These are phyloP conservation scores for Bibio marci DNA, from an alignment of 2,888 invertebrate genomes.

Conservation along the genomic window DNA sequence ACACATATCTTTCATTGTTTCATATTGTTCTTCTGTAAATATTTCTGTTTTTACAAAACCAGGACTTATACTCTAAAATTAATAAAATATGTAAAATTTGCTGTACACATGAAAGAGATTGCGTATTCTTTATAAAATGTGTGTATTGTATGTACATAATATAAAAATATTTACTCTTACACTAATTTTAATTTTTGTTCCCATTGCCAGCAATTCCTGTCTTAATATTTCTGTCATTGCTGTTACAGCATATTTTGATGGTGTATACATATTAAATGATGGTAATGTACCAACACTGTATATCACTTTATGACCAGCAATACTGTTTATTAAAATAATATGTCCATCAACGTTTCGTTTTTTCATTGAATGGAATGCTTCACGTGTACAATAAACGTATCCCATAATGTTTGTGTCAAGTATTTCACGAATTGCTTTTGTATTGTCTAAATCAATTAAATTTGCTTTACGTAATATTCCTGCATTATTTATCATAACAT, in stretches of 20 bases:
- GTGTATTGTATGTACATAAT: no score
- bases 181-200: conserved; percentile 24
- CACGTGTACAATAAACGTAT: conserved; percentile 29
- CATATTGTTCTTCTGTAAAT: conserved; percentile 9
- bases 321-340: conserved; percentile 30
- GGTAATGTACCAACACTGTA: conserved; percentile 13
- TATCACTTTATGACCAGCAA: conserved; percentile 20
- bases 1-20: conserved; percentile 2
- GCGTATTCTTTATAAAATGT: not conserved
- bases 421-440: conserved; percentile 15
- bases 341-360: conserved; percentile 30
- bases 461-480: conserved; percentile 23
- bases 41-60: conserved; percentile 15
- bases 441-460: not conserved
- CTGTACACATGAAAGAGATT: no score
- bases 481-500: conserved; percentile 42
- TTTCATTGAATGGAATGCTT: conserved; percentile 33
- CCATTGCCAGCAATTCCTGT: conserved; percentile 20
- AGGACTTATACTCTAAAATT: conserved; percentile 16
- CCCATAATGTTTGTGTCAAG: conserved; percentile 33
- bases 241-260: conserved; percentile 22
- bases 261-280: conserved; percentile 21
- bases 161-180: conserved; percentile 16
- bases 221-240: conserved; percentile 23
- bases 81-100: conserved; percentile 7